These are phyloP conservation scores for Leptinotarsa tumamoca DNA, from an alignment of 2,888 invertebrate species.

Conservation along the genomic window DNA sequence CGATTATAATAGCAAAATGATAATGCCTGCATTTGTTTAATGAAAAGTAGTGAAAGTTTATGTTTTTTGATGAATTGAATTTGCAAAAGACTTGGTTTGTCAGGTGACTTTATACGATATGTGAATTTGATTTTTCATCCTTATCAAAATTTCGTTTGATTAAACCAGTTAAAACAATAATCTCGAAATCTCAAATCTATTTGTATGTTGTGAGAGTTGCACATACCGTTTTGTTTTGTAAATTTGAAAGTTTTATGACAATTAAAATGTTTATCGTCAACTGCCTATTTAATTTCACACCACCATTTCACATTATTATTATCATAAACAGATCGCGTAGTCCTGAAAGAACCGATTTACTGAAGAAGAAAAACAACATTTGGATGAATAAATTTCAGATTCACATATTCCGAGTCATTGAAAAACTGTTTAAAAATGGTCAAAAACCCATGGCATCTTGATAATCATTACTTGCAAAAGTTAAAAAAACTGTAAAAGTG, in stretches of 20 bases:
- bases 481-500: constrained; percentile 54
- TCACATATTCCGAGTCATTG: constrained; percentile 14
- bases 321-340: too few species aligned
- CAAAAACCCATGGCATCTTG: constrained; percentile 35
- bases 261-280: too few species aligned
- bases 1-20: background rate
- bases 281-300: too few species aligned
- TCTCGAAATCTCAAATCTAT: too few species aligned
- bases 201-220: too few species aligned
- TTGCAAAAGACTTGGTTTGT: background rate
- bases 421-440: constrained; percentile 39
- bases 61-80: background rate
- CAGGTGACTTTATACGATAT: background rate
- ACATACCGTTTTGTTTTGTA: too few species aligned
- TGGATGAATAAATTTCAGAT: background rate
- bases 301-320: too few species aligned
- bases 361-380: too few species aligned
- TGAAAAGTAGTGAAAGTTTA: background rate
- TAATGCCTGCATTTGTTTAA: background rate
- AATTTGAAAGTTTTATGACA: too few species aligned
- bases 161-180: too few species aligned
- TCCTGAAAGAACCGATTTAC: too few species aligned
- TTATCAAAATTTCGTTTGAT: too few species aligned
- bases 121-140: background rate
- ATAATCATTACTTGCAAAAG: constrained; percentile 32